Conservation (phyloP, 2,113 vertebrate species). For the Thalassoma bifasciatum region DNA sequence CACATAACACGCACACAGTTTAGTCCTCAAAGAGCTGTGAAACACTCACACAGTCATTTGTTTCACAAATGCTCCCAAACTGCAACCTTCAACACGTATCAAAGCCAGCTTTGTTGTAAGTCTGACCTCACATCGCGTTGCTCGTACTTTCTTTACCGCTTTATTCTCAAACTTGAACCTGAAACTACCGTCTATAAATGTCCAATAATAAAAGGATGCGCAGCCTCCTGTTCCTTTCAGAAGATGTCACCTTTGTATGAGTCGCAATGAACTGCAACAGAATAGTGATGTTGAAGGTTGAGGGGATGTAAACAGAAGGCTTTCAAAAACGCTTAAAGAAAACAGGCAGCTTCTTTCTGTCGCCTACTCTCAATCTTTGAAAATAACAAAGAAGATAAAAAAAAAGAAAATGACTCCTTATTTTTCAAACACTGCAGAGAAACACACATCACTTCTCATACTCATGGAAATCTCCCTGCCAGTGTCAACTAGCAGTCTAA, state of each 20-base stretch:
- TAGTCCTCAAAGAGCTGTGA: too few relatives aligned
- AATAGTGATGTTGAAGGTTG: not conserved
- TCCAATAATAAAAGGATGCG: not conserved
- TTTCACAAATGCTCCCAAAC: too few relatives aligned
- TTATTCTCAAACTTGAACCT: too few relatives aligned
- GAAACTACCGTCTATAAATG: not conserved
- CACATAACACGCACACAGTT: too few relatives aligned
- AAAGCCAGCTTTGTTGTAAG: too few relatives aligned
- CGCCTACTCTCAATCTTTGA: not conserved
- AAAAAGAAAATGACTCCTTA: not conserved
- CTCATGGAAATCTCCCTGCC: not conserved
- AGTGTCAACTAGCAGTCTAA: not conserved
- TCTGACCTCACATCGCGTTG: too few relatives aligned
- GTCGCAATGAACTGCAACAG: not conserved
- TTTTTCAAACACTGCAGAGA: not conserved
- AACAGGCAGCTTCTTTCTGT: not conserved
- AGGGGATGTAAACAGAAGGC: not conserved
- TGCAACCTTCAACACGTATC: too few relatives aligned
- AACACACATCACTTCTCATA: not conserved
- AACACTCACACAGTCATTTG: too few relatives aligned
- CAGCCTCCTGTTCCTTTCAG: not conserved
- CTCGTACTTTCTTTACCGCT: too few relatives aligned
- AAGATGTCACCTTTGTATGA: not conserved
- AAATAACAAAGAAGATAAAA: not conserved
- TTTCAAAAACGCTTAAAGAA: not conserved